Percentiles rank a stretch among this genome's conserved stretches.
These are phyloP conservation scores for Istiophorus platypterus DNA, from an alignment of 2,113 vertebrate genomes.

Conservation along the genomic window DNA sequence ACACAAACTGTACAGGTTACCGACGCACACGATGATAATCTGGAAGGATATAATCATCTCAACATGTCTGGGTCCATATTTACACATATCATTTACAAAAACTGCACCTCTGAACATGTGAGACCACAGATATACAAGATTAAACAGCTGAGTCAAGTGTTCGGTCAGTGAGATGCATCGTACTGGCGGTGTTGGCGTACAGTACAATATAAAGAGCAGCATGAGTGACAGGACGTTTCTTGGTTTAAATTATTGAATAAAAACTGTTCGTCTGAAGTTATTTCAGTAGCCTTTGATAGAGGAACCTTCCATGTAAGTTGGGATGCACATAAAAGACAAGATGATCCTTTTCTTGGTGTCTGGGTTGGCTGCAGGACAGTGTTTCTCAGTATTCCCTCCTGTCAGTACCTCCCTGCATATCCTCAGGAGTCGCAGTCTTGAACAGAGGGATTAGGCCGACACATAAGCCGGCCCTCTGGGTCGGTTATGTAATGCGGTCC, in stretches of 20 bases:
- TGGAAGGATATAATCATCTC: constrained; percentile 9
- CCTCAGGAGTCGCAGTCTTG: constrained; percentile 52
- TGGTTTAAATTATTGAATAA: constrained; percentile 43
- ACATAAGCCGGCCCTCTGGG: constrained; percentile 40
- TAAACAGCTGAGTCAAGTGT: constrained; percentile 27
- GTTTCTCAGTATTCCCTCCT: constrained; percentile 67
- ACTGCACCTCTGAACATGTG: constrained; percentile 44
- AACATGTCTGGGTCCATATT: constrained; percentile 60
- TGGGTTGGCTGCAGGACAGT: constrained; percentile 52
- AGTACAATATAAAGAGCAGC: constrained; percentile 44
- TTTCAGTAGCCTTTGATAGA: constrained; percentile 6
- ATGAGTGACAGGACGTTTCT: constrained; percentile 10
- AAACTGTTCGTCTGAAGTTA: not conserved
- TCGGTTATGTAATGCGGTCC: constrained; percentile 43
- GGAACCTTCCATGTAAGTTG: constrained; percentile 2
- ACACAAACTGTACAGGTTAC: constrained; percentile 39
- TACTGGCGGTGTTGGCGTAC: constrained; percentile 1
- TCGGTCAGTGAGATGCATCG: constrained; percentile 14
- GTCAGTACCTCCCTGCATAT: constrained; percentile 33
- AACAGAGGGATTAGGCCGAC: constrained; percentile 54
- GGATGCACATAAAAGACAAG: constrained; percentile 40
- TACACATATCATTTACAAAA: constrained; percentile 71
- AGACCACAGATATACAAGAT: constrained; percentile 36
- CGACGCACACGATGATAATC: constrained; percentile 12
- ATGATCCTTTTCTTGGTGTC: constrained; percentile 20